Conservation (phyloP, 2,888 invertebrate species). For the Callimorpha dominula region DNA sequence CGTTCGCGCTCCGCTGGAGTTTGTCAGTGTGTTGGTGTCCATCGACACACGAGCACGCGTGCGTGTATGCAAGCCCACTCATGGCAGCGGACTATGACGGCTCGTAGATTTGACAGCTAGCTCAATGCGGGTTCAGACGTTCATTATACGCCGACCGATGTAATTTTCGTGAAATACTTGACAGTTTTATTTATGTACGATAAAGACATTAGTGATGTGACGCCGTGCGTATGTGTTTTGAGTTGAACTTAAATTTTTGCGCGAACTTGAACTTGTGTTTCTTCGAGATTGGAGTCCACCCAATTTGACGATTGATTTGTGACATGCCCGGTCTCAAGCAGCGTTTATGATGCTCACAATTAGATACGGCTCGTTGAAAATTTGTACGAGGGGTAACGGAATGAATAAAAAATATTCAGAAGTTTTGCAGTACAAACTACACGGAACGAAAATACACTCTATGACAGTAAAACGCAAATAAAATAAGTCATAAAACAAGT, state of each 20-base stretch:
- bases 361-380: conserved; percentile 78
- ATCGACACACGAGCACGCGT: conserved; percentile 75
- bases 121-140: conserved; percentile 87
- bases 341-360: conserved; percentile 81
- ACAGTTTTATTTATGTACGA: conserved; percentile 73
- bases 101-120: conserved; percentile 88
- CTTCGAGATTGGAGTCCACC: conserved; percentile 55
- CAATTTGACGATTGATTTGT: conserved; percentile 77
- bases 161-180: conserved; percentile 81
- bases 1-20: conserved; percentile 79
- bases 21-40: conserved; percentile 84
- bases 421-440: conserved; percentile 69
- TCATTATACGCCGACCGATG: conserved; percentile 82
- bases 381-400: conserved; percentile 75
- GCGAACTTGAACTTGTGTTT: conserved; percentile 76
- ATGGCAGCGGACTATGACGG: conserved; percentile 87
- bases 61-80: conserved; percentile 82
- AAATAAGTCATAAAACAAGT: conserved; percentile 48
- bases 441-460: conserved; percentile 65
- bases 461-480: conserved; percentile 65
- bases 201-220: conserved; percentile 68
- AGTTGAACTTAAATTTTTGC: conserved; percentile 66
- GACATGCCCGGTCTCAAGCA: conserved; percentile 73
- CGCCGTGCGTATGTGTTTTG: conserved; percentile 53
- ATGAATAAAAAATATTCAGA: conserved; percentile 77